Evolutionary conservation across 2,113 vertebrate genomes (phyloP), one percentile per base, ranked within the genome.

Genomic region (Rana temporaria): DNA sequence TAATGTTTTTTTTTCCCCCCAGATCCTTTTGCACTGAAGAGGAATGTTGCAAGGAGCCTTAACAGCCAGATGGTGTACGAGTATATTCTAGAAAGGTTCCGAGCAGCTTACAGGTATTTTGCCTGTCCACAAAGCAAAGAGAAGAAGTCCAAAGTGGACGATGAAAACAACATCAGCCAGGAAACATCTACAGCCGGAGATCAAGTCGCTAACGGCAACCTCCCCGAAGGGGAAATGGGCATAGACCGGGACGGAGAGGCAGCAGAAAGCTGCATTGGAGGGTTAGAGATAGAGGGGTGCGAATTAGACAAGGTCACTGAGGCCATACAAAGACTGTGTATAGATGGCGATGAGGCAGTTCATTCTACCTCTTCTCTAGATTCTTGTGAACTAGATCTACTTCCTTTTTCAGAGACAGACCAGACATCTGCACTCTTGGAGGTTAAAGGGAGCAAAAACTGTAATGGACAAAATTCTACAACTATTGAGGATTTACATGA

Each of bases 21-120:
- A 99, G 98, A 99, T 92, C 98, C 97, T 14, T 99, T 98, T 94
- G 95, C 97, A 85, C 87, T 98, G 89, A 99, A 99, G 92, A 96
- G 97, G 90, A 99, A 99, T 66, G 96, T 99, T 85, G 98, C 97
- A 57, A 95, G 98, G 53, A 99, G 98, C 88, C 91, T 99, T 79
- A 99, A 99, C 91, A 99, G 97, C 92, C 98, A 99, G 88, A 98
- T 99, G 97, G 98, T 99, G 70, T 99, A 97, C 57, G 98, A 99
- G 89, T 99, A 99, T 92, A 95, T 99, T 89, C 95, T 97, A 91
- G 98, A 99, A 88, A 94, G 98, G 75, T 97, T 99, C 89, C 96
- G 97, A 68, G 93, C 92, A 30, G 96, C 98, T 0, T 99, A 99
- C 91, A 96, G 95, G 70, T 99, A 99, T 91, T 99, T 99, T 85